These are phyloP conservation scores for Nomada goodeniana DNA, from an alignment of 2,888 invertebrate genomes.

Conservation along the genomic window DNA sequence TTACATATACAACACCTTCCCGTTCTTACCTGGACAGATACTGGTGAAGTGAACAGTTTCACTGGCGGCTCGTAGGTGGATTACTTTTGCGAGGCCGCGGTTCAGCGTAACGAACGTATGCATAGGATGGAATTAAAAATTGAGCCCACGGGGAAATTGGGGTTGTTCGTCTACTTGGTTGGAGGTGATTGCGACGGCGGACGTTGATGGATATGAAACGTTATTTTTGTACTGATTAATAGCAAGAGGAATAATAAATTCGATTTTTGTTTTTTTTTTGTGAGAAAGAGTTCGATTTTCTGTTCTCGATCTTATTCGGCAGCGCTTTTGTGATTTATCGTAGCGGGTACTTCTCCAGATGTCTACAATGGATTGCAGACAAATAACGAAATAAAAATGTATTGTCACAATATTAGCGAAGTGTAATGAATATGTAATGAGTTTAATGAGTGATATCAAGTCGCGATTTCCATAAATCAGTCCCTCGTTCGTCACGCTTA, in stretches of 20 bases:
- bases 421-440: neutral
- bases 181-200: neutral
- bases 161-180: slow-evolving; percentile 14
- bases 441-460: neutral
- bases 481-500: neutral
- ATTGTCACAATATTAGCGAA: neutral
- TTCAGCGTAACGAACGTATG: neutral
- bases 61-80: neutral
- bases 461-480: neutral
- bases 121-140: neutral
- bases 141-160: neutral
- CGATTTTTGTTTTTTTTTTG: neutral
- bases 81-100: neutral
- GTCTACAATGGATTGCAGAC: no score
- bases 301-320: neutral
- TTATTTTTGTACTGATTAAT: neutral
- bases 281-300: neutral
- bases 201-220: neutral
- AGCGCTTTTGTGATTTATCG: neutral
- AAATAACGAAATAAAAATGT: no score
- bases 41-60: slow-evolving; percentile 34
- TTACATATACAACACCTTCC: slow-evolving; percentile 80
- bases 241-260: no score
- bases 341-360: no score
- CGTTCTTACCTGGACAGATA: slow-evolving; percentile 69